Base-by-base conservation (phyloP, 2,113 vertebrate genomes). In the Cebus imitator region DNA sequence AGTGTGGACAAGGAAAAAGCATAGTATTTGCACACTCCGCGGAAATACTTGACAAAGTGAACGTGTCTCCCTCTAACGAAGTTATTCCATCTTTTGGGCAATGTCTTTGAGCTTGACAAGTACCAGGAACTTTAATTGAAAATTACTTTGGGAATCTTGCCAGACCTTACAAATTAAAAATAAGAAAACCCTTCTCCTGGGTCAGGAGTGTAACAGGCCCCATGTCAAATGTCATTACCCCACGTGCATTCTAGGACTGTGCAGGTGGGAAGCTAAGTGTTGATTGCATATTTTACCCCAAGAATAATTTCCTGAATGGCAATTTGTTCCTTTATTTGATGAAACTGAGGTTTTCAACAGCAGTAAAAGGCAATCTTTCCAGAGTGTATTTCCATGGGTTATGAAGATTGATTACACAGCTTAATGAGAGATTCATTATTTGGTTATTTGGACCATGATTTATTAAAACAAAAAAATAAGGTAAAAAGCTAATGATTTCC, bases 101-200 rank as follows among this genome's bases (percentile, higher is more conserved):
- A 89, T 98, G 98, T 98, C 98, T 98, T 98, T 96, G 76, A 96
- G 95, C 98, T 98, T 99, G 99, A 99, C 98, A 98, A 98, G 98
- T 99, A 98, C 98, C 97, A 98, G 98, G 98, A 92, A 98, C 98
- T 98, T 98, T 99, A 99, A 99, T 98, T 98, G 98, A 98, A 99
- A 99, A 99, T 98, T 98, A 98, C 98, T 98, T 97, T 89, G 98
- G 98, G 98, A 99, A 96, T 98, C 94, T 94, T 98, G 98, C 98
- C 99, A 99, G 98, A 98, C 98, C 87, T 97, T 98, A 98, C 97
- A 98, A 98, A 98, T 98, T 95, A 96, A 97, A 98, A 98, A 98
- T 97, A 96, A 94, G 98, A 95, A 98, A 98, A 97, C 97, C 98
- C 87, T 96, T 96, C 98, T 98, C 97, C 97, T 98, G 97, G 97